A percentile compares a stretch with the other conserved stretches of the same genome.
Conservation (phyloP, 2,888 invertebrate genomes). For the Orthosia gothica region DNA sequence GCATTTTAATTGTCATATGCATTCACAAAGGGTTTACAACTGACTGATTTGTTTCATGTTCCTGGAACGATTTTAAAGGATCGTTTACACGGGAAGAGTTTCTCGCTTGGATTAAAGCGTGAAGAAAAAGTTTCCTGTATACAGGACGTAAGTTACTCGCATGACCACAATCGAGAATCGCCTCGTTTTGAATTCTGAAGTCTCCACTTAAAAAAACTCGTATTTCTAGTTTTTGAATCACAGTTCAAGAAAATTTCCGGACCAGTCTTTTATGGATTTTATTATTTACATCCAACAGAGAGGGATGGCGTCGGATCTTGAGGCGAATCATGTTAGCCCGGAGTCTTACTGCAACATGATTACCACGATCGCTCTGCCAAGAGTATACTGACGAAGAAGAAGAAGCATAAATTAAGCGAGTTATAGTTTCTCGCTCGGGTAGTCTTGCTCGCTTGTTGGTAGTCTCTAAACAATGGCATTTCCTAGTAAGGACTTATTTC, state of each 20-base stretch:
- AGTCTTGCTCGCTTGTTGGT: background rate
- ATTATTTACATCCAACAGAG: no score
- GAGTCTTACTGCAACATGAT: no score
- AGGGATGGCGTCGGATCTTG: no score
- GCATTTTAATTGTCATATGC: conserved; percentile 66
- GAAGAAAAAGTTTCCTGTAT: background rate
- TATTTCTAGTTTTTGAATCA: background rate
- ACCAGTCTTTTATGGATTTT: background rate
- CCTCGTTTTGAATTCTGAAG: background rate
- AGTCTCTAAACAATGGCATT: background rate
- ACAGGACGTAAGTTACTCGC: background rate
- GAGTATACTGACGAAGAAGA: no score
- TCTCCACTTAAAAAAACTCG: background rate
- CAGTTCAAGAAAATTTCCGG: no score
- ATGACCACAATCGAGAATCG: background rate
- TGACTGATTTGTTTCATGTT: conserved; percentile 46
- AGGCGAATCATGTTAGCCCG: no score
- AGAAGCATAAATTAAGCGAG: no score
- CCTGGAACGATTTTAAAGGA: conserved; percentile 33
- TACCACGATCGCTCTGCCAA: no score
- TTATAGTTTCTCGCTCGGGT: background rate
- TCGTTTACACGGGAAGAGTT: conserved; percentile 12
- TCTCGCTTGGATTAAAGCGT: background rate
- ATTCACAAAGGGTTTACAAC: conserved; percentile 44
- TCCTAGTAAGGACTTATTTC: no score